Percentiles rank a stretch among this genome's conserved stretches.
phyloP scores from a whole-genome alignment of 2,113 vertebrate species.

The Leucosticte australis region DNA sequence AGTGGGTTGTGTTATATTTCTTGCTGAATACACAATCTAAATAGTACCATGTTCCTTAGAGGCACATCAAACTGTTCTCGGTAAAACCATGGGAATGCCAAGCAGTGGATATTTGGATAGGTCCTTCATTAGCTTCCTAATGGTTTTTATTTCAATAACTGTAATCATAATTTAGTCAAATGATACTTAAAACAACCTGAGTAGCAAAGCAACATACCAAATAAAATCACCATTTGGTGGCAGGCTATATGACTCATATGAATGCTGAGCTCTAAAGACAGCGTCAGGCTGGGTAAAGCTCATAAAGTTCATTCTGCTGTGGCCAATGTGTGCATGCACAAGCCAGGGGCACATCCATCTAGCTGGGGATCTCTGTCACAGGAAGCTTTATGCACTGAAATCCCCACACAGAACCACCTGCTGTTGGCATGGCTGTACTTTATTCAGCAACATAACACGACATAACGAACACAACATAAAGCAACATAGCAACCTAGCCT shows the following conservation, averaged over 20 bases:
- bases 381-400: background rate
- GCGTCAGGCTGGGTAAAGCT: background rate
- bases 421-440: background rate
- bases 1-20: background rate
- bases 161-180: background rate
- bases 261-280: background rate
- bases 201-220: background rate
- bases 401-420: background rate
- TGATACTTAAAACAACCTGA: background rate
- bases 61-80: background rate
- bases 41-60: background rate
- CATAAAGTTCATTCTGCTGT: background rate
- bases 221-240: background rate
- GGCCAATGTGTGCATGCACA: background rate
- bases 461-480: background rate
- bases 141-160: background rate
- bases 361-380: background rate
- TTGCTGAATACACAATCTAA: background rate
- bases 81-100: background rate
- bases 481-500: background rate
- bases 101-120: background rate
- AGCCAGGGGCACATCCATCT: background rate
- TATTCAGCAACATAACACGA: background rate
- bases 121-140: background rate
- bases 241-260: background rate